Evolutionary conservation across 37 sponge, comb jelly and placozoan genomes (phyloP).

Genomic region (Eunapius fragilis): DNA sequence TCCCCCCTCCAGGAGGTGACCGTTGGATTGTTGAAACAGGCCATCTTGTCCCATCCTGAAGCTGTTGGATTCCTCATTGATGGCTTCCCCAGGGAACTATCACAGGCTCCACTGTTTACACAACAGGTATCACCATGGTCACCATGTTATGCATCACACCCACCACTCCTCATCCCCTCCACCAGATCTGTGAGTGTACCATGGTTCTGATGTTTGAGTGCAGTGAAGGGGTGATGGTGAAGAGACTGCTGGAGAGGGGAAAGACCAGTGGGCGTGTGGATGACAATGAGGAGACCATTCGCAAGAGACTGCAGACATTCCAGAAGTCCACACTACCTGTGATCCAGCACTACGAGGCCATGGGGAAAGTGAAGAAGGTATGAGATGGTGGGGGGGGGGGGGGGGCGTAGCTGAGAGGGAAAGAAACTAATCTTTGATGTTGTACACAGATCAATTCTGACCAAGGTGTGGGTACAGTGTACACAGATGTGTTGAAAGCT

Average conservation of each 20-base stretch:
- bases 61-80: slow-evolving; percentile 82
- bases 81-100: slow-evolving; percentile 86
- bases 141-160: neutral
- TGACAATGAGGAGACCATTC: slow-evolving; percentile 89
- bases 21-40: slow-evolving; percentile 50
- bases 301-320: slow-evolving; percentile 73
- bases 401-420: neutral
- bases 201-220: slow-evolving; percentile 80
- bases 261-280: slow-evolving; percentile 80
- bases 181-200: slow-evolving; percentile 67
- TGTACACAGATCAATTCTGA: slow-evolving; percentile 39
- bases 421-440: neutral
- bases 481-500: slow-evolving; percentile 28
- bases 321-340: slow-evolving; percentile 71
- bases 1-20: slow-evolving; percentile 55
- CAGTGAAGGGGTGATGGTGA: slow-evolving; percentile 75
- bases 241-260: slow-evolving; percentile 68
- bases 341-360: slow-evolving; percentile 49
- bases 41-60: slow-evolving; percentile 39
- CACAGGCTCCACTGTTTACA: slow-evolving; percentile 74
- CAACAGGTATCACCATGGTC: slow-evolving; percentile 40
- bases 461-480: slow-evolving; percentile 53
- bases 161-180: neutral
- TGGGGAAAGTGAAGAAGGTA: slow-evolving; percentile 54
- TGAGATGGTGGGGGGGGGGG: neutral